Evolutionary conservation across 2,797 vertebrate species (phyloP).

Genomic region (Coracias cyanogaster): DNA sequence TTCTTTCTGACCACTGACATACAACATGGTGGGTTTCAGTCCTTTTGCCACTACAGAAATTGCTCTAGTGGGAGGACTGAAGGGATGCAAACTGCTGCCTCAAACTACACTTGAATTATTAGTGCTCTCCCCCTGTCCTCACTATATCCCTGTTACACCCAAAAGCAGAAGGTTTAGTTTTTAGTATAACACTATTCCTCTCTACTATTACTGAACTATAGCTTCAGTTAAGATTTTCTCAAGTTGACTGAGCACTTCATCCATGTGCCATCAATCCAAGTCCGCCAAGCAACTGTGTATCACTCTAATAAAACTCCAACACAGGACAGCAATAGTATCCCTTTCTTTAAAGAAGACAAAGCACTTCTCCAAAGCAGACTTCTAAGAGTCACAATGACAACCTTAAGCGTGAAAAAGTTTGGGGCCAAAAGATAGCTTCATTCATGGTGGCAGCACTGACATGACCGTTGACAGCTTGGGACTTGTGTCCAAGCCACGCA

Average conservation of each 20-base stretch:
- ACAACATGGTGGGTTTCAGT: accelerated
- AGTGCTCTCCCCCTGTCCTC: not conserved
- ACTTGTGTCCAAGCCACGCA: not conserved
- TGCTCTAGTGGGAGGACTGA: not conserved
- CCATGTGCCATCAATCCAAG: not conserved
- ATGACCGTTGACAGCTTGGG: not conserved
- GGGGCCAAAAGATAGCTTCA: not conserved
- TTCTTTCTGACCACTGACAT: not conserved
- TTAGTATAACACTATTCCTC: not conserved
- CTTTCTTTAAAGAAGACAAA: not conserved
- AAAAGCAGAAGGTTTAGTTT: not conserved
- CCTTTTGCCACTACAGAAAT: not conserved
- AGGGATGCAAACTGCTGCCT: not conserved
- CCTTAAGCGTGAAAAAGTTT: not conserved
- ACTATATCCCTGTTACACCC: not conserved
- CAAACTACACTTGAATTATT: not conserved
- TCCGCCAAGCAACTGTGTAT: not conserved
- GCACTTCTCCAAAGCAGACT: not conserved
- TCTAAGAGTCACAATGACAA: not conserved
- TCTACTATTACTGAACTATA: not conserved
- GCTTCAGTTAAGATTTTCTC: not conserved
- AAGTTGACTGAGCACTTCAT: not conserved
- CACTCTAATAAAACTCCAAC: not conserved
- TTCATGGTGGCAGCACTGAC: not conserved
- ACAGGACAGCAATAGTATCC: not conserved